Evolutionary conservation across 2,797 vertebrate species (phyloP).

Genomic region (Sebastolobus alascanus): DNA sequence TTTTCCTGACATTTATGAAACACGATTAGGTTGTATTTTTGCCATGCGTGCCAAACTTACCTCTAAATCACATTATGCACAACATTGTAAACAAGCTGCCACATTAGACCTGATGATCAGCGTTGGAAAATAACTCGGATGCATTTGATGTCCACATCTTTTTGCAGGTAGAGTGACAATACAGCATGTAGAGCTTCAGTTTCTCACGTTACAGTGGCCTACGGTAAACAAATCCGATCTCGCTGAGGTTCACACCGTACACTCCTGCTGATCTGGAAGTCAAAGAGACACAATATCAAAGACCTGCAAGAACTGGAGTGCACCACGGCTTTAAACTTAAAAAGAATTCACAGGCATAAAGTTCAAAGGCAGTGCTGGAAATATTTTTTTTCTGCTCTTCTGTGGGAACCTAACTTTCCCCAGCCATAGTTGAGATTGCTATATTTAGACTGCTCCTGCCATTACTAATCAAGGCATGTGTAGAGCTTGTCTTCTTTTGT

Average conservation of each 20-base stretch:
- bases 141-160: slow-evolving; percentile 16
- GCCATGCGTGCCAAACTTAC: slow-evolving; percentile 46
- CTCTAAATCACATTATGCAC: slow-evolving; percentile 50
- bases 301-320: slow-evolving; percentile 14
- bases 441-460: slow-evolving; percentile 43
- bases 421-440: slow-evolving; percentile 24
- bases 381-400: slow-evolving; percentile 23
- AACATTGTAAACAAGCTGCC: slow-evolving; percentile 40
- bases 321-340: slow-evolving; percentile 49
- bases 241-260: slow-evolving; percentile 31
- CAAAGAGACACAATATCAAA: slow-evolving; percentile 58
- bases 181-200: neutral
- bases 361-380: slow-evolving; percentile 61
- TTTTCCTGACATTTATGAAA: slow-evolving; percentile 73
- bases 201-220: neutral
- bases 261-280: slow-evolving; percentile 51
- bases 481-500: neutral
- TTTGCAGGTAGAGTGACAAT: slow-evolving; percentile 11
- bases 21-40: slow-evolving; percentile 60
- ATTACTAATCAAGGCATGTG: slow-evolving; percentile 24
- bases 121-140: neutral
- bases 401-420: slow-evolving; percentile 36
- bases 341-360: slow-evolving; percentile 52
- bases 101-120: slow-evolving; percentile 21
- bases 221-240: slow-evolving; percentile 38